Base-by-base conservation (phyloP, 2,797 vertebrate genomes). In the Crenichthys baileyi region DNA sequence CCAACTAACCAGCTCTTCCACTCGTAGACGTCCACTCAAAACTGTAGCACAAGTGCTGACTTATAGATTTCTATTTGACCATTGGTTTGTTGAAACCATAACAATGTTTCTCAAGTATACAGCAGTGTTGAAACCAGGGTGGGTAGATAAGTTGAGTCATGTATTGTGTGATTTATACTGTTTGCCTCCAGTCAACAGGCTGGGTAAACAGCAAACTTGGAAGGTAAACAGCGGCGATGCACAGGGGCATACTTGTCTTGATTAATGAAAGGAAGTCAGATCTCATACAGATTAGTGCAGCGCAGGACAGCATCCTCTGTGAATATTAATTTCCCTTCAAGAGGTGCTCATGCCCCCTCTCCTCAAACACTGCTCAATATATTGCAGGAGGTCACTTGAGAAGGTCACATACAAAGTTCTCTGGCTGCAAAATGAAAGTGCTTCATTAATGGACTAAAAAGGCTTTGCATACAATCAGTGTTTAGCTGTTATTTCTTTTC, bases 181-280 rank as follows among this genome's bases (percentile, higher is more conserved):
- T 92, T 94, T 93, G 90, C 87, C 81, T 89, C 29, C n/a, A 93
- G 93, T 92, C 93, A 95, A 94, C 93, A 93, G 84, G 89, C 92
- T 91, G 85, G 70, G 87, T 88, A 92, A 94, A 94, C 90, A 93
- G 91, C 91, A 93, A 90, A 92, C 88, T 91, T 75, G n/a, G 83
- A 91, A 90, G 86, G 91, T 93, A 94, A 93, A 95, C 92, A 95
- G 68, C 58, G 78, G 2, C 50, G 91, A 92, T 90, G 89, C 93
- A 92, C 90, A 73, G 72, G 92, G 89, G 90, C 91, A 93, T 89
- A 88, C 86, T 92, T 82, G 77, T 92, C 91, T 92, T 94, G 92
- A 94, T 94, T 94, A 94, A 94, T 94, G 94, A 91, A 93, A 94
- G 92, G 92, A 93, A 94, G 91, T 93, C 89, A 94, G 93, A 93